These are phyloP conservation scores for Pomatostomus ruficeps DNA, from an alignment of 2,113 vertebrate genomes.

Conservation along the genomic window DNA sequence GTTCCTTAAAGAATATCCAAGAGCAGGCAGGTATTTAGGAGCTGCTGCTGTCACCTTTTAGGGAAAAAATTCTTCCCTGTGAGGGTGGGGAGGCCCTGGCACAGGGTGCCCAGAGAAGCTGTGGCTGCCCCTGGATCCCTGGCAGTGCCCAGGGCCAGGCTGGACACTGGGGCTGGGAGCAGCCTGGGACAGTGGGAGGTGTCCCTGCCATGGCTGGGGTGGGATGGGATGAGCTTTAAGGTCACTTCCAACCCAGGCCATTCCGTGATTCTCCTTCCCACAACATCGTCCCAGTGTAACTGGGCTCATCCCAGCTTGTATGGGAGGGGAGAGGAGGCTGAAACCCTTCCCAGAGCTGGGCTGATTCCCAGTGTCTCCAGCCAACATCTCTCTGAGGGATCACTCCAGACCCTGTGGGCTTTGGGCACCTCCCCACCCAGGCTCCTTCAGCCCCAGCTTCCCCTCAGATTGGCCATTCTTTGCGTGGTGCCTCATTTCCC, in stretches of 20 bases:
- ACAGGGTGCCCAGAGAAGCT: background rate
- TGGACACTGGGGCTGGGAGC: fast-evolving
- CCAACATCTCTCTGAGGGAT: background rate
- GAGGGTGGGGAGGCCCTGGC: fast-evolving
- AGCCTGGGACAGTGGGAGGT: background rate
- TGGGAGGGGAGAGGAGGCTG: background rate
- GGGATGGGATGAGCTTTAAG: fast-evolving
- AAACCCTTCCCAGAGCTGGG: background rate
- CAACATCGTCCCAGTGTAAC: background rate
- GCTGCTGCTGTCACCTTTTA: background rate
- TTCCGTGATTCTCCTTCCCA: background rate
- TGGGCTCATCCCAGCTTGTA: background rate
- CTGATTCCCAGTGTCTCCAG: background rate
- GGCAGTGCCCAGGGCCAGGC: background rate
- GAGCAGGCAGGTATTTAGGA: background rate
- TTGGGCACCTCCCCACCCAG: fast-evolving
- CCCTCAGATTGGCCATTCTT: background rate
- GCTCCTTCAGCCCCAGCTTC: background rate
- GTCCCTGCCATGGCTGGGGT: background rate
- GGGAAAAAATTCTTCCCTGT: background rate
- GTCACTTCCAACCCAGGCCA: too few relatives aligned
- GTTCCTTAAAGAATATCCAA: background rate
- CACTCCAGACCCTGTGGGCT: fast-evolving
- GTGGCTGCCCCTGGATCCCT: background rate
- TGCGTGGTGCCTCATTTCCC: background rate